Conservation (phyloP, 2,888 invertebrate genomes). For the Crematogaster levior region DNA sequence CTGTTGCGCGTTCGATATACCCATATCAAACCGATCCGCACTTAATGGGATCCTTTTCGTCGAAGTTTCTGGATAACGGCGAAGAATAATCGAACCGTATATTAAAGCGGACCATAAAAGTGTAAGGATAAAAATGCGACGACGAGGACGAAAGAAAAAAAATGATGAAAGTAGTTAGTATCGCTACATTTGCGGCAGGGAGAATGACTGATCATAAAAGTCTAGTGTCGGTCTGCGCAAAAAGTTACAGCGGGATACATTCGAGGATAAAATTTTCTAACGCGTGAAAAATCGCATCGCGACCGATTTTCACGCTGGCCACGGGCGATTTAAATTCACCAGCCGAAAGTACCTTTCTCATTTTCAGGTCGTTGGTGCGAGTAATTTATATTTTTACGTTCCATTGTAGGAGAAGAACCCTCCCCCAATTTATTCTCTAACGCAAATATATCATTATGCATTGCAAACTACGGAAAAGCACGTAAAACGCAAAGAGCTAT, state of each 20-base stretch:
- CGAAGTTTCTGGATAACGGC: constrained; percentile 69
- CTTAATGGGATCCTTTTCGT: constrained; percentile 68
- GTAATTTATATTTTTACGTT: constrained; percentile 49
- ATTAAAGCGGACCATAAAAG: constrained; percentile 71
- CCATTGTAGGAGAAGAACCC: constrained; percentile 12
- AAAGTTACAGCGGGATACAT: constrained; percentile 42
- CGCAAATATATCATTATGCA: constrained; percentile 19
- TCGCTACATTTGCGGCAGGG: constrained; percentile 73
- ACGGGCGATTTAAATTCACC: constrained; percentile 48
- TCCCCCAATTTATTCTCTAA: constrained; percentile 15
- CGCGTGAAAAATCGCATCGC: constrained; percentile 18
- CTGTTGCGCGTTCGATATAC: constrained; percentile 45
- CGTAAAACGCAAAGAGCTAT: neutral
- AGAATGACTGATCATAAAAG: constrained; percentile 74
- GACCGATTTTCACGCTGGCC: constrained; percentile 27
- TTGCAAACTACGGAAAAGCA: neutral
- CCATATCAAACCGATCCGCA: constrained; percentile 45
- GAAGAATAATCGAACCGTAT: constrained; percentile 73
- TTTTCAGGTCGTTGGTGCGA: constrained; percentile 29
- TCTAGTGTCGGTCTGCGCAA: constrained; percentile 44
- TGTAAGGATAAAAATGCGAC: constrained; percentile 20
- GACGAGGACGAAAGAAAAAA: neutral
- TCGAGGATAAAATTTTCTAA: constrained; percentile 47
- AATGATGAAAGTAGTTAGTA: constrained; percentile 72
- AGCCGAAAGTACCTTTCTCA: neutral